Conservation (phyloP, 2,888 invertebrate genomes). For the Ochropleura leucogaster region DNA sequence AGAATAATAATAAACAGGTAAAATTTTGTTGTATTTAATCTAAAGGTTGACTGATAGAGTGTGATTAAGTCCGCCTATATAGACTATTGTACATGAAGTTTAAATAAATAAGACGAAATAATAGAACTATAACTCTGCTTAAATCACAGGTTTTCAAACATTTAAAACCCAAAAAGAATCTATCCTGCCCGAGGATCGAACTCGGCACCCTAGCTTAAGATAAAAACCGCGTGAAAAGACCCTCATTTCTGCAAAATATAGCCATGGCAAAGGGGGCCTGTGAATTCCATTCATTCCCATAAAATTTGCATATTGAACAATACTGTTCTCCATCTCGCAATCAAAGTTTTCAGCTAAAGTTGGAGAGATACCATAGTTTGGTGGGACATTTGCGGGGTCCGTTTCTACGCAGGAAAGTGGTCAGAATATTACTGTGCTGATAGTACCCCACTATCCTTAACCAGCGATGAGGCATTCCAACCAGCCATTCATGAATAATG, state of each 20-base stretch:
- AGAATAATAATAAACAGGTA: too few relatives aligned
- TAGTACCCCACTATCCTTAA: neutral
- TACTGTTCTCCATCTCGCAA: constrained; percentile 13
- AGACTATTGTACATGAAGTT: too few relatives aligned
- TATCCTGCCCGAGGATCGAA: neutral
- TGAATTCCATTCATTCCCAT: neutral
- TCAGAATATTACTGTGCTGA: neutral
- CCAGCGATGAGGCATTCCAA: neutral
- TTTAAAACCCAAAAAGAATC: constrained; percentile 2
- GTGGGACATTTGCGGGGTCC: neutral
- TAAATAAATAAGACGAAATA: too few relatives aligned
- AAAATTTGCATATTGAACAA: constrained; percentile 10
- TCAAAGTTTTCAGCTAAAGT: constrained; percentile 6
- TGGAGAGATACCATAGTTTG: neutral
- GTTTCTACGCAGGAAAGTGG: constrained; percentile 2
- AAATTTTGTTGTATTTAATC: too few relatives aligned
- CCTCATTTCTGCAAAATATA: neutral
- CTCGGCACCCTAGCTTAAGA: neutral
- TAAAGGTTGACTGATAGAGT: too few relatives aligned
- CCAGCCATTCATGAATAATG: neutral
- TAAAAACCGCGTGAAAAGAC: neutral
- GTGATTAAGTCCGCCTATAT: too few relatives aligned
- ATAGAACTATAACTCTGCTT: neutral
- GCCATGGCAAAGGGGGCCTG: neutral
- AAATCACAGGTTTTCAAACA: neutral